phyloP scores from a whole-genome alignment of 2,797 vertebrate species.

The Danio kyathit region DNA sequence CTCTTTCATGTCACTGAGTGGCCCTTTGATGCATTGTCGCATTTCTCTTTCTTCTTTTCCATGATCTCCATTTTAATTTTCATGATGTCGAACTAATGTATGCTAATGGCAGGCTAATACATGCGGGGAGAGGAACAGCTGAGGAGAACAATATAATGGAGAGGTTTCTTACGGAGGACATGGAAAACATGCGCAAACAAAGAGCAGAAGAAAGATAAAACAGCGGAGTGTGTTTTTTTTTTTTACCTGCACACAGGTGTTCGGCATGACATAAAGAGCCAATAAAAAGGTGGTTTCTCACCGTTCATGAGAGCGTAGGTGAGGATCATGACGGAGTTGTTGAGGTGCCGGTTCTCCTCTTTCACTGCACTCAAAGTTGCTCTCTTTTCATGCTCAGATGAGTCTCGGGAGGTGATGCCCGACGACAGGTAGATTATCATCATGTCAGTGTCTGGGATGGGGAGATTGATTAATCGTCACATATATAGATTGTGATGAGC shows the following conservation, averaged over 20 bases:
- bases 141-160: constrained; percentile 45
- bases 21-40: constrained; percentile 62
- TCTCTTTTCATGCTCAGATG: constrained; percentile 93
- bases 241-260: constrained; percentile 30
- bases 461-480: constrained; percentile 7
- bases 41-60: constrained; percentile 66
- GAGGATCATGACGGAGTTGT: constrained; percentile 99
- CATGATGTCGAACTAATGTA: constrained; percentile 73
- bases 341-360: constrained; percentile 94
- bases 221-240: not conserved
- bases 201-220: constrained; percentile 31
- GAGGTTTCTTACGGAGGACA: constrained; percentile 55
- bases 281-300: constrained; percentile 63
- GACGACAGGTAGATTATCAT: constrained; percentile 96
- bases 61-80: constrained; percentile 79
- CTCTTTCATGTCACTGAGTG: constrained; percentile 75
- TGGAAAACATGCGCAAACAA: constrained; percentile 31
- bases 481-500: not conserved
- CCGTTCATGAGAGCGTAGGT: constrained; percentile 98
- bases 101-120: constrained; percentile 76
- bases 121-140: constrained; percentile 61
- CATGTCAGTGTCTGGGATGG: constrained; percentile 88
- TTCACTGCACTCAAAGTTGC: constrained; percentile 91
- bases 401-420: constrained; percentile 91
- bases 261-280: not conserved